Evolutionary conservation across 2,113 vertebrate genomes (phyloP), one percentile per base, ranked within the genome.

Genomic region (Scytalopus superciliaris): DNA sequence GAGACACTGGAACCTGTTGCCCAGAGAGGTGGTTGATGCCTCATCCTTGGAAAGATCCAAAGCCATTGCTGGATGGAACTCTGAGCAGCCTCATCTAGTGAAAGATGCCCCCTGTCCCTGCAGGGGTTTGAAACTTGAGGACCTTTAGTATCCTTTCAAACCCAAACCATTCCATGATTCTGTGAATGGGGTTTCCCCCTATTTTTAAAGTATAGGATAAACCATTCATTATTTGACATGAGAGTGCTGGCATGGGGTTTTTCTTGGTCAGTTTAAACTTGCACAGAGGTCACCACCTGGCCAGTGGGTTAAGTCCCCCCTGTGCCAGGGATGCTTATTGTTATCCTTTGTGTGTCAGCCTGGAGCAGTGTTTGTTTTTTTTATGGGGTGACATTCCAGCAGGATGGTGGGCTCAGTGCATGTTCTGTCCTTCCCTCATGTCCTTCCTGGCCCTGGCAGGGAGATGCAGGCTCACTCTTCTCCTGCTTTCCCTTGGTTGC

Each of bases 101-200:
- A 31, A 40, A 33, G 25, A 33, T 28, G 25, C 53, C 35, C 10
- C 31, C 56, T 76, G 22, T 37, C 63, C 31, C 49, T 70, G 63
- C 63, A 37, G 40, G 35, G 19, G 4, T 1, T 6, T 63, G 35
- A 35, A 62, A 47, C 6, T 11, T 69, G 7, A 22, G 63, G 66
- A 14, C 16, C 7, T 49, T 56, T 35, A 30, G 13, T 40, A 10
- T 40, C 16, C 30, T 63, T 70, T 55, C 63, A 83, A 49, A 13
- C 7, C 8, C 47, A 62, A 47, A 31, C 40, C 30, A 44, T 39
- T 60, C 45, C 53, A 16, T 9, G 7, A 49, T 35, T 49, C 47
- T 19, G 1, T 49, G 1, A 59, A 35, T 53, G 52, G 23, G 14
- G 16, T 24, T 19, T 44, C 0, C 1, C 4, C 22, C 4, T 11